phyloP scores from a whole-genome alignment of 2,113 vertebrate species.

The Percopsis transmontana region DNA sequence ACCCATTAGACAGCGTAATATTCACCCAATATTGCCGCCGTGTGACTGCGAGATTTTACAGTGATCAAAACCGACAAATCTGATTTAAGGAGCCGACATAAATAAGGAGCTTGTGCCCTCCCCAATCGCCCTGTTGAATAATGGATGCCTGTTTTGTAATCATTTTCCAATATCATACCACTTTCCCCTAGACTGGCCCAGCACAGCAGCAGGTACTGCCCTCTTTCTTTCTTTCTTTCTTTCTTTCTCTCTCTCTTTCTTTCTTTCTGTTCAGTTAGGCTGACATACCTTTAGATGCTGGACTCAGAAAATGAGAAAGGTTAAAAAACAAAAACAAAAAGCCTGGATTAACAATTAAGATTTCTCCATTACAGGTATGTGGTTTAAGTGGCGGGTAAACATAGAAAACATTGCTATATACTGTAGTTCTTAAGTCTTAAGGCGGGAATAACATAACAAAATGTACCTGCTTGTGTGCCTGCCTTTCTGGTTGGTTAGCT shows the following conservation, averaged over 20 bases:
- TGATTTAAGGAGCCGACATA: slow-evolving; percentile 78
- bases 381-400: neutral
- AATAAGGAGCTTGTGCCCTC: slow-evolving; percentile 76
- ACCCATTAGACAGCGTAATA: slow-evolving; percentile 78
- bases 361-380: slow-evolving; percentile 7
- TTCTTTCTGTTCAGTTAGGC: neutral
- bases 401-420: slow-evolving; percentile 6
- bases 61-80: slow-evolving; percentile 82
- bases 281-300: slow-evolving; percentile 14
- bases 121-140: slow-evolving; percentile 79
- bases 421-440: slow-evolving; percentile 3
- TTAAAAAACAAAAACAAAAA: slow-evolving; percentile 19
- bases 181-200: slow-evolving; percentile 43
- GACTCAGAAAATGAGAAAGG: slow-evolving; percentile 10
- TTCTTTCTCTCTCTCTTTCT: slow-evolving; percentile 1
- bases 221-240: neutral
- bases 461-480: neutral
- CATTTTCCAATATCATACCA: slow-evolving; percentile 76
- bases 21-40: slow-evolving; percentile 74
- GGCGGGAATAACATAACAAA: slow-evolving; percentile 12
- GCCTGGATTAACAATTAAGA: slow-evolving; percentile 20
- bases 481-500: slow-evolving; percentile 15
- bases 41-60: slow-evolving; percentile 75
- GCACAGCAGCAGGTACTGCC: slow-evolving; percentile 26
- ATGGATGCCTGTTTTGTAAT: slow-evolving; percentile 81